Percentiles rank a stretch among this genome's conserved stretches.
These are phyloP conservation scores for Phoebastria nigripes DNA, from an alignment of 2,797 vertebrate species.

Conservation along the genomic window DNA sequence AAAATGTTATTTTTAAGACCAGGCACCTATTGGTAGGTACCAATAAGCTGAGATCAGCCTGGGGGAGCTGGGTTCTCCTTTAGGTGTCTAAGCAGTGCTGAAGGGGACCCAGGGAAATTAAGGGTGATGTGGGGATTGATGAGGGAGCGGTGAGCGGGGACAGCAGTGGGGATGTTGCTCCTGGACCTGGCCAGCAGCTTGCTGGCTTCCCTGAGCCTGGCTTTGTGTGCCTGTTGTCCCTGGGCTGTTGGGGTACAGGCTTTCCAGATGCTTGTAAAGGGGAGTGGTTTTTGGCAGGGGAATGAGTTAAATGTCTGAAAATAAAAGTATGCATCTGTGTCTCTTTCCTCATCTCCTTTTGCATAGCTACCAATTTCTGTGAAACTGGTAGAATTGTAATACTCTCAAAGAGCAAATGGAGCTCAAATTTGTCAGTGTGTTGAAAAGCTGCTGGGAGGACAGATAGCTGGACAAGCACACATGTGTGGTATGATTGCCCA, in stretches of 20 bases:
- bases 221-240: not conserved
- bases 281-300: not conserved
- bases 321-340: not conserved
- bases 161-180: not conserved
- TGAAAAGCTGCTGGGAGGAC: not conserved
- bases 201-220: not conserved
- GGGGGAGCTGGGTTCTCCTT: not conserved
- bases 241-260: accelerated
- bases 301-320: not conserved
- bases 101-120: not conserved
- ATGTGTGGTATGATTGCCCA: not conserved
- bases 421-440: not conserved
- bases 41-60: not conserved
- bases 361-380: not conserved
- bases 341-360: not conserved
- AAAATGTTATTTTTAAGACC: not conserved
- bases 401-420: not conserved
- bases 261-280: not conserved
- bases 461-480: not conserved
- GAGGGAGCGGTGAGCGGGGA: not conserved
- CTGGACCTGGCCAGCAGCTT: not conserved
- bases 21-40: accelerated
- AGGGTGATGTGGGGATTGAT: not conserved
- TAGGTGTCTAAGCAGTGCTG: not conserved
- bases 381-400: not conserved